Percentiles rank a stretch among this genome's conserved stretches.
Evolutionary conservation across 2,113 vertebrate genomes (phyloP).

Genomic region (Engystomops pustulosus): DNA sequence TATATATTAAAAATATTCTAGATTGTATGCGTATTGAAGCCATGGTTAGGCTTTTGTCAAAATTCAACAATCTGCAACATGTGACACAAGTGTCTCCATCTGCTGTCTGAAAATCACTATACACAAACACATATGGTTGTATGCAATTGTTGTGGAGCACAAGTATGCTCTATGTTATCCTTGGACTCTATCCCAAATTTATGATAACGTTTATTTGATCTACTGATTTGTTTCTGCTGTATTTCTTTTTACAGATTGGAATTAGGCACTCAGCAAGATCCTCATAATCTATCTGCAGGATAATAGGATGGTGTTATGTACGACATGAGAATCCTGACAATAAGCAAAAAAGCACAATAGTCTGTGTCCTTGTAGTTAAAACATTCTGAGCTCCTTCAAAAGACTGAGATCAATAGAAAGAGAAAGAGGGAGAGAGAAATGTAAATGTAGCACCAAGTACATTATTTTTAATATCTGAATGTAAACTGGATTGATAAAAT

Average conservation of each 20-base stretch:
- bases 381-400: neutral
- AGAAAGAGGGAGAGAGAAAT: no score
- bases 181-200: neutral
- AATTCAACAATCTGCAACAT: no score
- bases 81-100: neutral
- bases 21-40: no score
- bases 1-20: no score
- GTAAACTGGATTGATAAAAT: no score
- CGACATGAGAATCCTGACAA: conserved; percentile 19
- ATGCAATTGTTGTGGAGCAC: neutral
- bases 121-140: neutral
- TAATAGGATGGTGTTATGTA: conserved; percentile 39
- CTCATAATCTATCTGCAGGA: conserved; percentile 52
- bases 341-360: conserved; percentile 21
- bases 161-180: neutral
- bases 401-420: no score
- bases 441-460: no score
- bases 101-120: neutral
- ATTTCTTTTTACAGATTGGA: conserved; percentile 33
- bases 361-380: conserved; percentile 23
- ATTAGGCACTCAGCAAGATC: conserved; percentile 54
- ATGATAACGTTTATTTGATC: conserved; percentile 23
- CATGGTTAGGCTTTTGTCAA: no score
- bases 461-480: no score
- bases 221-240: conserved; percentile 1